Percentiles rank a stretch among this genome's conserved stretches.
Evolutionary conservation across 2,113 vertebrate species (phyloP).

Genomic region (Arothron firmamentum): DNA sequence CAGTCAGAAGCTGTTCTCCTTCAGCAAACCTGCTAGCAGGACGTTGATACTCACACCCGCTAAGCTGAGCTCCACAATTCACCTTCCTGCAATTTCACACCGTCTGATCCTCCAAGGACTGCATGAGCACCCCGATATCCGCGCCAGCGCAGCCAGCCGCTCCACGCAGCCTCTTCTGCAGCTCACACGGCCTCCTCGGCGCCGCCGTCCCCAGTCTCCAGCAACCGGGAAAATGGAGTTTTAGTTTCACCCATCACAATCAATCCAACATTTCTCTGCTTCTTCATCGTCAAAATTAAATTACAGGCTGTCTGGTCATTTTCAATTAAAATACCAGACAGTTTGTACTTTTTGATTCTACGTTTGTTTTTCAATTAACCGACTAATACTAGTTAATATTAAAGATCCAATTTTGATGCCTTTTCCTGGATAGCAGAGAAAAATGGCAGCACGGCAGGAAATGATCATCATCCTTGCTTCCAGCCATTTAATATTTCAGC

Average conservation of each 20-base stretch:
- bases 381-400: no score
- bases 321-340: no score
- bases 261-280: no score
- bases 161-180: constrained; percentile 2
- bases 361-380: no score
- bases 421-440: background rate
- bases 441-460: constrained; percentile 14
- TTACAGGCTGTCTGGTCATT: no score
- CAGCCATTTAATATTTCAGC: constrained; percentile 20
- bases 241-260: no score
- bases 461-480: constrained; percentile 16
- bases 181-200: no score
- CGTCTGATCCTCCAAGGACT: constrained; percentile 55
- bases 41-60: constrained; percentile 38
- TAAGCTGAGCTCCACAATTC: constrained; percentile 42
- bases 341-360: no score
- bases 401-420: no score
- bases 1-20: constrained; percentile 25
- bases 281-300: no score
- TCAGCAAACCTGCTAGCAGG: constrained; percentile 25
- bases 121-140: constrained; percentile 65
- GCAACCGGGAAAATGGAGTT: no score
- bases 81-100: constrained; percentile 69
- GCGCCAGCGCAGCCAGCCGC: constrained; percentile 39
- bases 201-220: no score